Evolutionary conservation across 2,113 vertebrate species (phyloP), one percentile per base, ranked within the genome.

Genomic region (Hypomesus transpacificus): DNA sequence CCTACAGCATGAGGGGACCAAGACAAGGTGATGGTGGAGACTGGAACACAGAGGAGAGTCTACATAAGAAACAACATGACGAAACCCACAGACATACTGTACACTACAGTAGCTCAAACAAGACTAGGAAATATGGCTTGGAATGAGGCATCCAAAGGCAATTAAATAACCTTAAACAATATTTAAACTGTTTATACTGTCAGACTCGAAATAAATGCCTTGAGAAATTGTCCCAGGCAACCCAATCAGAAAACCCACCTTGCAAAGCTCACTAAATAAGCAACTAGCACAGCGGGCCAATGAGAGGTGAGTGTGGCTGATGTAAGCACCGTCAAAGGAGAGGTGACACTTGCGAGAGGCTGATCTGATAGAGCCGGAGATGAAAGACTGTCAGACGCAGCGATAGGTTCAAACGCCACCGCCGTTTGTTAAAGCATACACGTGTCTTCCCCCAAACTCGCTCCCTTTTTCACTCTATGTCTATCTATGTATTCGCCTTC

Each of bases 351-450:
- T 70, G 87, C 63, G 82, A 64, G 80, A 80, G 84, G 82, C 81
- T 84, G 87, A 90, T 88, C 86, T 87, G 88, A 89, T 89, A 87
- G 85, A 85, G 83, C 77, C 68, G 82, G 83, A 87, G 86, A 89
- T 88, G 88, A 88, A 90, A 87, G 83, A 67, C 83, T 74, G 80
- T 89, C 87, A 87, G 84, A 85, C 68, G 80, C 76, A 31, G 79
- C 34, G 78, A 80, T 83, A 69, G 69, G 80, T 85, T 84, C 83
- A 80, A 81, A 87, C 79, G 78, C 73, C 79, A 64, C 77, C 85
- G 62, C 79, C 80, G 77, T 87, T 89, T 82, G 82, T 80, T 86
- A 82, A 87, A 88, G 89, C 84, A 85, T 81, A 85, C 87, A 82
- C 78, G 68, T 57, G 57, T 59, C 74, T 79, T 81, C 18, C n/a